Percentiles rank a stretch among this genome's conserved stretches.
phyloP scores from a whole-genome alignment of 2,113 vertebrate genomes.

The Anthoscopus minutus region DNA sequence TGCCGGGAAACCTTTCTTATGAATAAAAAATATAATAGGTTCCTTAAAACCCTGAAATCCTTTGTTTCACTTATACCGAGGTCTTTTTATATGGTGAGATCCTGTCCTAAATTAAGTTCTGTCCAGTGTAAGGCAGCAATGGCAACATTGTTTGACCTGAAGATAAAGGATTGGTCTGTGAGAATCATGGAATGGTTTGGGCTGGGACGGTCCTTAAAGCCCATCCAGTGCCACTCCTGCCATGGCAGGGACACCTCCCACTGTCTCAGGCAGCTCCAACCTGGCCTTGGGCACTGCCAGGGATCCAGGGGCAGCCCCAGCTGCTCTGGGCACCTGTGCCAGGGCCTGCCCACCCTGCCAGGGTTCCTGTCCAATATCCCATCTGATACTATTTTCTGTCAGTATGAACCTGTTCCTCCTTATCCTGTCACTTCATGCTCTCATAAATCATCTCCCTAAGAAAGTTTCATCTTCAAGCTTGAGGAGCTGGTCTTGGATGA shows the following conservation, averaged over 20 bases:
- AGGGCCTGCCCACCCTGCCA: background rate
- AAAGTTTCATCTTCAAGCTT: background rate
- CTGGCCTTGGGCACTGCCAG: background rate
- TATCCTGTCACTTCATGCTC: background rate
- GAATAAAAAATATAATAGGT: background rate
- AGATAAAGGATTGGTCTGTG: background rate
- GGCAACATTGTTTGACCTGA: background rate
- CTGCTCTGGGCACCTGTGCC: background rate
- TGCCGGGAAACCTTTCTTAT: background rate
- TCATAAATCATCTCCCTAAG: background rate
- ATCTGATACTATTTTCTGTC: rapidly evolving
- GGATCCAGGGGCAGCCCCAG: background rate
- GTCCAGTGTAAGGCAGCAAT: background rate
- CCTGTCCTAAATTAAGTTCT: background rate
- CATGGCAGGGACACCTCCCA: background rate
- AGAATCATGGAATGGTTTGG: background rate
- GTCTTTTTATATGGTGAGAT: background rate
- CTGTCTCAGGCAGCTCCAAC: background rate
- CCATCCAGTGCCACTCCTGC: rapidly evolving
- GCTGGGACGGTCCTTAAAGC: rapidly evolving
- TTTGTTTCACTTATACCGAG: background rate
- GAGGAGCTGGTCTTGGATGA: background rate
- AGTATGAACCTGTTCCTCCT: background rate
- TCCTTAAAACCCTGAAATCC: background rate
- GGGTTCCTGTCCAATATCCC: background rate